A percentile compares a stretch with the other conserved stretches of the same genome.
Conservation (phyloP, 2,797 vertebrate species). For the Pangasius djambal region DNA sequence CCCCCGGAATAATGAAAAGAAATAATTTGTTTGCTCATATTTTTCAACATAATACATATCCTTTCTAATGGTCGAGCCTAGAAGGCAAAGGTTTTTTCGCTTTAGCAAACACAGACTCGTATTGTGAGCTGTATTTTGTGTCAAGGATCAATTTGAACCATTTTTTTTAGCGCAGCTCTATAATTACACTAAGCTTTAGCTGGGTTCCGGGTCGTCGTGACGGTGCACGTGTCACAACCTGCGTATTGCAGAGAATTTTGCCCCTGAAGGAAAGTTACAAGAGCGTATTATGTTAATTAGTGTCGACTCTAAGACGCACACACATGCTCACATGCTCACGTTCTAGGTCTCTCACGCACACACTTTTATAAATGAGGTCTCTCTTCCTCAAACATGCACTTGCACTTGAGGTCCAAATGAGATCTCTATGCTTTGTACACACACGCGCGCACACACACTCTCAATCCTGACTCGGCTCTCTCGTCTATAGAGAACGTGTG, state of each 20-base stretch:
- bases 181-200: conserved; percentile 35
- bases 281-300: conserved; percentile 46
- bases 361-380: conserved; percentile 25
- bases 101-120: conserved; percentile 15
- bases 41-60: conserved; percentile 8
- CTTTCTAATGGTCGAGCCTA: conserved; percentile 1
- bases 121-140: conserved; percentile 17
- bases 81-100: conserved; percentile 12
- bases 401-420: conserved; percentile 30
- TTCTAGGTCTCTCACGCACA: conserved; percentile 13
- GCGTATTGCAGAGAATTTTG: conserved; percentile 11
- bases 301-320: conserved; percentile 33
- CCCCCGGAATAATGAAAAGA: neutral
- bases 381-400: conserved; percentile 20
- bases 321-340: conserved; percentile 22
- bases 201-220: neutral
- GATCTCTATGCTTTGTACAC: neutral
- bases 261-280: conserved; percentile 20
- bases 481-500: conserved; percentile 57
- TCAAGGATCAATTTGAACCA: neutral
- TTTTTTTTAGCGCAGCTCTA: neutral
- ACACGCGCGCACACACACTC: conserved; percentile 9
- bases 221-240: conserved; percentile 10
- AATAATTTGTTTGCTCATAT: conserved; percentile 7
- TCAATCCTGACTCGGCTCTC: conserved; percentile 50